These are phyloP conservation scores for Onychorhynchus coronatus DNA, from an alignment of 2,113 vertebrate genomes.

Conservation along the genomic window DNA sequence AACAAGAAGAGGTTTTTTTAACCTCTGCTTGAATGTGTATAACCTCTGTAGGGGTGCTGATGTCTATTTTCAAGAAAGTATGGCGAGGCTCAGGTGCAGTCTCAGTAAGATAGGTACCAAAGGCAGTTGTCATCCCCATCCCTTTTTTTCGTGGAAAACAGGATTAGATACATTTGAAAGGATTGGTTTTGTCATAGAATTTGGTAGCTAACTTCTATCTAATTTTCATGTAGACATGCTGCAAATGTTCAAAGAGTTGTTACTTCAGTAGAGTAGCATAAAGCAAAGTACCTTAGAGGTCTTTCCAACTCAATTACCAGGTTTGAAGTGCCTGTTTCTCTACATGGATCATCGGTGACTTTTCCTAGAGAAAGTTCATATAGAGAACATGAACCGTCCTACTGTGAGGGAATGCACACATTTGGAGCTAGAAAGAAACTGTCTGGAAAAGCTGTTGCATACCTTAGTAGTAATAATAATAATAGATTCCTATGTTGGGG, in stretches of 20 bases:
- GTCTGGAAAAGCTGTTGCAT: constrained; percentile 6
- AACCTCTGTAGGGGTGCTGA: neutral
- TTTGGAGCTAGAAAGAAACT: neutral
- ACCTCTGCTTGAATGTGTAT: neutral
- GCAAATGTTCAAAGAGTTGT: neutral
- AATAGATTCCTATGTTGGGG: neutral
- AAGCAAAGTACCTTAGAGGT: neutral
- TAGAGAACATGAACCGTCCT: neutral
- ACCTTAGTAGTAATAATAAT: neutral
- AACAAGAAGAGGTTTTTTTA: neutral
- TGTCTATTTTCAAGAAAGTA: neutral
- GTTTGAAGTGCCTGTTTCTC: neutral
- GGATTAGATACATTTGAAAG: neutral
- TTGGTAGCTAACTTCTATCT: neutral
- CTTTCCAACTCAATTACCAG: neutral
- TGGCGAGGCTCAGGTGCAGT: neutral
- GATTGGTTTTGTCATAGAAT: neutral
- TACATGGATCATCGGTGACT: neutral
- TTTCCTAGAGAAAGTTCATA: neutral
- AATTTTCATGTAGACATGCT: neutral
- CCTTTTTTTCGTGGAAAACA: neutral
- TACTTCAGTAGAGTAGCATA: neutral
- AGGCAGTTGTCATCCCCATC: rapidly evolving
- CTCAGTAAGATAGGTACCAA: neutral
- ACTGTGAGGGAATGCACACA: neutral